A percentile compares a stretch with the other conserved stretches of the same genome.
Conservation (phyloP, 2,888 invertebrate genomes). For the Portevinia maculata region DNA sequence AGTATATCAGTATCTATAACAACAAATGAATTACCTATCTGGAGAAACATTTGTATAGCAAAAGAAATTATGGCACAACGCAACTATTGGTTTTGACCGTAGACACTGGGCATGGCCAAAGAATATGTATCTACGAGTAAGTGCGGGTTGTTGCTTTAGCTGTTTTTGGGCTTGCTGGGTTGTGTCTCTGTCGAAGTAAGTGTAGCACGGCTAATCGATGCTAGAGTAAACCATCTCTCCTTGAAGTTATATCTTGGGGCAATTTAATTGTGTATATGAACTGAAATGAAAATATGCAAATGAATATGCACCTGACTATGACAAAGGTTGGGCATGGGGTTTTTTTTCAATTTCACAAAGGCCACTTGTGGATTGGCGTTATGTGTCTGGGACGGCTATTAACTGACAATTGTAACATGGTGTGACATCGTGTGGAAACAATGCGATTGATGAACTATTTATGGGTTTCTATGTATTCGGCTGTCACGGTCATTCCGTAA, state of each 20-base stretch:
- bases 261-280: too few relatives aligned
- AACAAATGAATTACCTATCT: slow-evolving; percentile 22
- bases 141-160: slow-evolving; percentile 38
- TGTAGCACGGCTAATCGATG: slow-evolving; percentile 50
- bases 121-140: neutral
- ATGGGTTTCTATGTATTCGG: neutral
- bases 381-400: neutral
- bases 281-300: too few relatives aligned
- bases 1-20: slow-evolving; percentile 58
- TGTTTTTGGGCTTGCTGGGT: slow-evolving; percentile 44
- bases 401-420: neutral
- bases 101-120: slow-evolving; percentile 18
- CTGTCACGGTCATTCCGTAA: slow-evolving; percentile 15
- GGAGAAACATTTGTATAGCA: slow-evolving; percentile 15
- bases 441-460: slow-evolving; percentile 14
- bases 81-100: slow-evolving; percentile 56
- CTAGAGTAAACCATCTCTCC: slow-evolving; percentile 14
- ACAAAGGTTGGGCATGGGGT: neutral
- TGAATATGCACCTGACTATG: neutral
- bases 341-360: slow-evolving; percentile 11
- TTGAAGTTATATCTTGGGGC: neutral
- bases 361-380: slow-evolving; percentile 14
- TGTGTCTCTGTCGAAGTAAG: slow-evolving; percentile 8
- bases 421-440: neutral
- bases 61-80: slow-evolving; percentile 40